phyloP scores from a whole-genome alignment of 2,888 invertebrate genomes.

The Antitype chi region DNA sequence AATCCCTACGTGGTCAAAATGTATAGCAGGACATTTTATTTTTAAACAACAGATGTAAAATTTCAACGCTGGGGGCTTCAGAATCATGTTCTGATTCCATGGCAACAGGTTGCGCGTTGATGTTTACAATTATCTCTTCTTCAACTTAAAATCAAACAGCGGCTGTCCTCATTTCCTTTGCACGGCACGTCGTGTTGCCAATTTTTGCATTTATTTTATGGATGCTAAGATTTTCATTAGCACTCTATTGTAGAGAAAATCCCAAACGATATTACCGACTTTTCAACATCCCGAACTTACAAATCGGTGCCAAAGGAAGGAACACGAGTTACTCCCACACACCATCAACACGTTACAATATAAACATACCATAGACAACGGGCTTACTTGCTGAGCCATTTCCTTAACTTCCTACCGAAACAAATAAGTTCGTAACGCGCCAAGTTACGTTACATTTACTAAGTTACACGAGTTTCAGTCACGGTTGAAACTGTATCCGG shows the following conservation, averaged over 20 bases:
- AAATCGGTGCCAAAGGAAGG: neutral
- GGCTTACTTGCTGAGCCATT: constrained; percentile 5
- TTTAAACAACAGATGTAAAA: no score
- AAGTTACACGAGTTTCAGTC: constrained; percentile 14
- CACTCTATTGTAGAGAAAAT: neutral
- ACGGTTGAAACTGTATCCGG: neutral
- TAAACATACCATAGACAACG: constrained; percentile 7
- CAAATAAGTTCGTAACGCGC: constrained; percentile 45
- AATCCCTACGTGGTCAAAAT: no score
- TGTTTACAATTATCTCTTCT: neutral
- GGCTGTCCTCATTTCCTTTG: neutral
- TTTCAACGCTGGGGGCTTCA: no score
- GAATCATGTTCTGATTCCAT: no score
- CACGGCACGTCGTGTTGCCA: no score
- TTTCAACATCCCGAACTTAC: neutral
- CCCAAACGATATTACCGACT: neutral
- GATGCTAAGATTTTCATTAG: neutral
- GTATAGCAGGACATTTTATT: no score
- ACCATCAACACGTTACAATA: constrained; percentile 11
- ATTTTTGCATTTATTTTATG: neutral
- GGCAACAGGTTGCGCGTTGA: no score
- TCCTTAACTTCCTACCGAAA: constrained; percentile 33
- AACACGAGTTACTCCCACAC: constrained; percentile 18
- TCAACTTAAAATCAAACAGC: neutral
- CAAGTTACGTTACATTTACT: constrained; percentile 28